These are phyloP conservation scores for Furcifer pardalis DNA, from an alignment of 2,797 vertebrate genomes.

Conservation along the genomic window DNA sequence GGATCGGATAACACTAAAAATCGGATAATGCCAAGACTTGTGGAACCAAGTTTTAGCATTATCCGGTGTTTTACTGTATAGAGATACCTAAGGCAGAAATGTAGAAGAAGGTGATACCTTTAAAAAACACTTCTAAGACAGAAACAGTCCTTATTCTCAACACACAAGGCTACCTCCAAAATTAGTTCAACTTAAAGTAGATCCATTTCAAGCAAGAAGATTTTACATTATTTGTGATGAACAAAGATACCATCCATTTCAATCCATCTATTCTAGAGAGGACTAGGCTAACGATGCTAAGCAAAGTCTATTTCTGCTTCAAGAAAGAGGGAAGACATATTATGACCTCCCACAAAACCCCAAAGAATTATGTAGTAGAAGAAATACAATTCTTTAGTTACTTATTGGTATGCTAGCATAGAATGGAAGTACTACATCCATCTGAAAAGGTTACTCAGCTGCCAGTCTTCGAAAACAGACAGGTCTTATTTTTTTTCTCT, in stretches of 20 bases:
- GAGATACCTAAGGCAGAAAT: background rate
- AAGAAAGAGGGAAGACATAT: conserved; percentile 3
- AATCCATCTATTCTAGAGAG: too few species aligned
- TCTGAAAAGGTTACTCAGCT: background rate
- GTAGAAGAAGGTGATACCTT: too few species aligned
- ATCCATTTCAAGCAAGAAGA: too few species aligned
- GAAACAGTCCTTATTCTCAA: background rate
- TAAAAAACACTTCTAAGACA: too few species aligned
- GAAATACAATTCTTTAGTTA: too few species aligned
- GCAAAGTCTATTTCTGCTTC: background rate
- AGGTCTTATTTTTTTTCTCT: background rate
- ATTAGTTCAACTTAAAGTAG: background rate
- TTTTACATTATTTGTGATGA: too few species aligned
- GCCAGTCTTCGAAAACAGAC: background rate
- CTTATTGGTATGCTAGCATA: background rate
- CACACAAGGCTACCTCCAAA: background rate
- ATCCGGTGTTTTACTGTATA: too few species aligned
- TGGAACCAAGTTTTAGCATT: too few species aligned
- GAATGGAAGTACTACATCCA: background rate
- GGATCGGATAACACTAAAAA: too few species aligned
- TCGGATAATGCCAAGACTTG: too few species aligned
- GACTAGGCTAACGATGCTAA: background rate
- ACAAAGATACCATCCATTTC: too few species aligned
- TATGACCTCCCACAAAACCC: background rate
- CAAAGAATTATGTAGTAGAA: background rate